These are phyloP conservation scores for Dipodomys stephensi DNA, from an alignment of 2,113 vertebrate species.

Conservation along the genomic window DNA sequence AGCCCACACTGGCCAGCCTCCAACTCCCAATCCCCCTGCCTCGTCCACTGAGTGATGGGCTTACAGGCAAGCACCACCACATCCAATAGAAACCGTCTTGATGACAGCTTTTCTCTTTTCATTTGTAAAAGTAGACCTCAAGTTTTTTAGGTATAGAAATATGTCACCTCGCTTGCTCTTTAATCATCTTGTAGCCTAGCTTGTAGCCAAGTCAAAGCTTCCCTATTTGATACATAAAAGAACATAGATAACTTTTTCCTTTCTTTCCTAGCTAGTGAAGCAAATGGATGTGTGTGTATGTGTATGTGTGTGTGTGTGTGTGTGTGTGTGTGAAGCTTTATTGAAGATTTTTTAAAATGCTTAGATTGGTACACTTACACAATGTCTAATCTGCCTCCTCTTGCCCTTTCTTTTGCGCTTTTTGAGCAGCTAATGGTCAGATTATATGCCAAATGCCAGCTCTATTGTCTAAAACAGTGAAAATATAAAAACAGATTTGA, in stretches of 20 bases:
- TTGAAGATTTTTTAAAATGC: slow-evolving; percentile 54
- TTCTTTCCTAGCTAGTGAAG: neutral
- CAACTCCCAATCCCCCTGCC: too few relatives aligned
- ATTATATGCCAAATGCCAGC: slow-evolving; percentile 34
- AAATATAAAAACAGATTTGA: slow-evolving; percentile 61
- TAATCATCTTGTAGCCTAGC: neutral
- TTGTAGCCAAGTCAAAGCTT: neutral
- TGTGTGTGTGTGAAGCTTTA: neutral
- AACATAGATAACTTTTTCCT: fast-evolving
- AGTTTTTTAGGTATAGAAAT: slow-evolving; percentile 59
- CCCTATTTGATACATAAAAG: slow-evolving; percentile 29
- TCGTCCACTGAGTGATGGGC: too few relatives aligned
- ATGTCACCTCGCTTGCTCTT: slow-evolving; percentile 37
- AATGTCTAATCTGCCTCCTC: slow-evolving; percentile 47
- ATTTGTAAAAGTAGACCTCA: slow-evolving; percentile 59
- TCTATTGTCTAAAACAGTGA: slow-evolving; percentile 60
- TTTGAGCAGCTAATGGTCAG: slow-evolving; percentile 50
- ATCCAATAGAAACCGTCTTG: neutral
- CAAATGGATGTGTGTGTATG: too few relatives aligned
- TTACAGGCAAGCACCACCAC: too few relatives aligned
- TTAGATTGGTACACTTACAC: slow-evolving; percentile 48
- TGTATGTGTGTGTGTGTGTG: too few relatives aligned
- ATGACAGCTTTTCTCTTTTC: slow-evolving; percentile 60
- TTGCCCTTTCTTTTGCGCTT: slow-evolving; percentile 58
- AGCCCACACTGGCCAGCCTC: too few relatives aligned